Percentiles rank a stretch among this genome's conserved stretches.
These are phyloP conservation scores for Drosophila fuyamai DNA, from an alignment of 1,140 invertebrate genomes.

Conservation along the genomic window DNA sequence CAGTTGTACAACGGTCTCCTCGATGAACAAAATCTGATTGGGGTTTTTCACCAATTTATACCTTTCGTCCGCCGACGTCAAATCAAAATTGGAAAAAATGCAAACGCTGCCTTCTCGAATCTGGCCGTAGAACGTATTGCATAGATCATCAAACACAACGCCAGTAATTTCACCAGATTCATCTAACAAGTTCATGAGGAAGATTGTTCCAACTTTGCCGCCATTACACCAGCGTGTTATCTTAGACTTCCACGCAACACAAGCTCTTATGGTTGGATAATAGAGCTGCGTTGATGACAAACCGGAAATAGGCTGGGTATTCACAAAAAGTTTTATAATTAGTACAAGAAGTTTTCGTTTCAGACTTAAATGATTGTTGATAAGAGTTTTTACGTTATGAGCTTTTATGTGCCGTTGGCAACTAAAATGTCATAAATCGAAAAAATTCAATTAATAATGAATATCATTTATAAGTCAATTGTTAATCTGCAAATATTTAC, in stretches of 20 bases:
- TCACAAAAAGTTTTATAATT: background rate
- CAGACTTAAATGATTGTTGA: background rate
- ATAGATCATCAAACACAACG: background rate
- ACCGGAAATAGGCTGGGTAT: background rate
- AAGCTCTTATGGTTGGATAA: background rate
- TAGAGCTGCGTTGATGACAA: rapidly evolving
- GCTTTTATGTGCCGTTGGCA: no score
- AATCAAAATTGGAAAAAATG: background rate
- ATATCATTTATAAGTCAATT: background rate
- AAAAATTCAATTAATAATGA: background rate
- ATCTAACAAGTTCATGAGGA: constrained; percentile 3
- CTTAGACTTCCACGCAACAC: constrained; percentile 4
- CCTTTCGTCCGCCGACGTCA: rapidly evolving
- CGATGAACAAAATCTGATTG: background rate
- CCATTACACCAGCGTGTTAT: background rate
- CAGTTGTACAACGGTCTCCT: background rate
- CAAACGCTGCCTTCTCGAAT: background rate
- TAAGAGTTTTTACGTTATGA: no score
- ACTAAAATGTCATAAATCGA: no score
- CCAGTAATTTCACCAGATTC: constrained; percentile 7
- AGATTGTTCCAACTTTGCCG: background rate
- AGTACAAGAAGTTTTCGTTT: background rate
- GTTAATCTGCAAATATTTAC: background rate
- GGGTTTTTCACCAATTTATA: background rate
- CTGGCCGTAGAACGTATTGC: background rate